A percentile compares a stretch with the other conserved stretches of the same genome.
Conservation (phyloP, 2,113 vertebrate species). For the Equus quagga region DNA sequence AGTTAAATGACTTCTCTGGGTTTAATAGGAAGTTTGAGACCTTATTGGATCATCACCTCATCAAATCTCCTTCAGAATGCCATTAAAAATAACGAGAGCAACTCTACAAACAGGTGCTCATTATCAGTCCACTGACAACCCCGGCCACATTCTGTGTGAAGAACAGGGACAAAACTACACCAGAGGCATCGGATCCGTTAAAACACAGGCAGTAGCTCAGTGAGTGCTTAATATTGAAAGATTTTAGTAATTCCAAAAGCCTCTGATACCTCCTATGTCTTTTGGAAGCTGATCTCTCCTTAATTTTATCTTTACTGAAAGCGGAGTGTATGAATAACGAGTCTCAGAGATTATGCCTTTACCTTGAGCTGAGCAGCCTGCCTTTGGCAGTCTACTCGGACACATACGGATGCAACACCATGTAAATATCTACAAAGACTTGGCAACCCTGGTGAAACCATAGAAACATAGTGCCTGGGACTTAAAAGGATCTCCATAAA, state of each 20-base stretch:
- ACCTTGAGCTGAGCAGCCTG: not conserved
- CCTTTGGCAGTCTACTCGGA: not conserved
- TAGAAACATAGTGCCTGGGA: not conserved
- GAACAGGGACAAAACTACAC: not conserved
- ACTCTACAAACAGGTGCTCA: not conserved
- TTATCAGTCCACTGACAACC: not conserved
- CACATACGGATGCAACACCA: not conserved
- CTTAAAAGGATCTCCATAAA: conserved; percentile 33
- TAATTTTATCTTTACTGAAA: not conserved
- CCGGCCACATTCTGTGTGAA: not conserved
- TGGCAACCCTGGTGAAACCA: not conserved
- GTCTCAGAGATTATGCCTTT: not conserved
- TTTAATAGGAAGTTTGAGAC: conserved; percentile 18
- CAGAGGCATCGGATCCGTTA: not conserved
- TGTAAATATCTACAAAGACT: not conserved
- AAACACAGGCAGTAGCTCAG: not conserved
- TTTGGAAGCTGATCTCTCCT: conserved; percentile 10
- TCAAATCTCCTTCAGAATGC: not conserved
- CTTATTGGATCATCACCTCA: not conserved
- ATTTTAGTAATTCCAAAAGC: not conserved
- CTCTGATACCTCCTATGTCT: not conserved
- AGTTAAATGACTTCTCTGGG: not conserved
- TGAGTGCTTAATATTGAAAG: not conserved
- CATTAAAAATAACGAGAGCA: not conserved
- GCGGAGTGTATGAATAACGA: not conserved